Conservation (phyloP, 2,888 invertebrate species). For the Anoncus sp. region DNA sequence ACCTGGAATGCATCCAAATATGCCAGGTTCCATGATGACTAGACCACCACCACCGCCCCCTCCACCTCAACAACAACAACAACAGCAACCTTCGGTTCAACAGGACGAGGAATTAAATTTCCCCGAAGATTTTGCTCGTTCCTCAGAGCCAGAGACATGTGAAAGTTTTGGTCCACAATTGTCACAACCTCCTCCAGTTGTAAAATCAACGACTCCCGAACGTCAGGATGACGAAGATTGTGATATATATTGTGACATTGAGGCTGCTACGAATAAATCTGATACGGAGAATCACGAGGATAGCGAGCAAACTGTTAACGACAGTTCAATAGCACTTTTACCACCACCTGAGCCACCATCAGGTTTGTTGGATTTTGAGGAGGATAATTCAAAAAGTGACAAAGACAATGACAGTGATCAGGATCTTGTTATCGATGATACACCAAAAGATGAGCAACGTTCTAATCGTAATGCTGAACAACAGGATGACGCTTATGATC, state of each 20-base stretch:
- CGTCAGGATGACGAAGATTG: slow-evolving; percentile 85
- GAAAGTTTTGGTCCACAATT: too few species aligned
- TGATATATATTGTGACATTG: slow-evolving; percentile 87
- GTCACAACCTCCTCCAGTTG: too few species aligned
- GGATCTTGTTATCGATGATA: slow-evolving; percentile 80
- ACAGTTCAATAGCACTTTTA: slow-evolving; percentile 73
- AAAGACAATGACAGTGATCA: slow-evolving; percentile 81
- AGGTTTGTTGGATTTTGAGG: slow-evolving; percentile 80
- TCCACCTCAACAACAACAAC: slow-evolving; percentile 7
- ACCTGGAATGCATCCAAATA: slow-evolving; percentile 53
- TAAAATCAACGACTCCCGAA: too few species aligned
- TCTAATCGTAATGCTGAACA: too few species aligned
- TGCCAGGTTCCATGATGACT: slow-evolving; percentile 34
- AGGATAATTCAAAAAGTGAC: slow-evolving; percentile 80
- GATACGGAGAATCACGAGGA: slow-evolving; percentile 78
- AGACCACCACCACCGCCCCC: slow-evolving; percentile 55
- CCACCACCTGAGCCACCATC: slow-evolving; percentile 83
- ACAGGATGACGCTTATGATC: slow-evolving; percentile 78
- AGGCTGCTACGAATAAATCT: slow-evolving; percentile 77
- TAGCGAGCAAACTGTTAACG: slow-evolving; percentile 65
- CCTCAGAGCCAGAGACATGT: too few species aligned
- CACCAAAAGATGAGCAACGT: slow-evolving; percentile 76
- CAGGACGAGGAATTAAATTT: slow-evolving; percentile 61
- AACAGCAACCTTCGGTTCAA: slow-evolving; percentile 29
- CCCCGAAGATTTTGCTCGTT: too few species aligned